phyloP scores from a whole-genome alignment of 2,113 vertebrate genomes.

The Corvus cornix region DNA sequence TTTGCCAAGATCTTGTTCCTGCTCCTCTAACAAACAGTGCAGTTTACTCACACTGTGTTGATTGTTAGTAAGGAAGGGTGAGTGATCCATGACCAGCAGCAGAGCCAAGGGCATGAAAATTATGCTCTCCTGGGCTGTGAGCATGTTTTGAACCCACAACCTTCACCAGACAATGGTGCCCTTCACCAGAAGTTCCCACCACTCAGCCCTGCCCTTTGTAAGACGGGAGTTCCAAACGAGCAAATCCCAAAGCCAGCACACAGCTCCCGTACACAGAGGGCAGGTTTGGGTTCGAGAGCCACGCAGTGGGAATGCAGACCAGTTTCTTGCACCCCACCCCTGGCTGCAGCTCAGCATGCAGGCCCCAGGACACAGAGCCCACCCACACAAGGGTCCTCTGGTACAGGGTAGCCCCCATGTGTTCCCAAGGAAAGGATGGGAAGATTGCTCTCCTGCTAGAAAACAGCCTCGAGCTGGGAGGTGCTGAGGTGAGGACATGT shows the following conservation, averaged over 20 bases:
- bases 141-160: not conserved
- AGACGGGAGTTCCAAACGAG: not conserved
- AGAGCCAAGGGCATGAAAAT: not conserved
- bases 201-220: not conserved
- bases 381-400: not conserved
- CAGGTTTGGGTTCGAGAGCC: not conserved
- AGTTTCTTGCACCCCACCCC: not conserved
- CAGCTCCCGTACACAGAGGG: not conserved
- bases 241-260: not conserved
- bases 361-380: not conserved
- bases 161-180: not conserved
- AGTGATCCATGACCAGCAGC: not conserved
- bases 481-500: not conserved
- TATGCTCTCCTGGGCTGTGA: not conserved
- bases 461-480: accelerated
- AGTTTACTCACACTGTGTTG: not conserved
- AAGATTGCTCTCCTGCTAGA: not conserved
- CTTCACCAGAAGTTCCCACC: not conserved
- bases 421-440: not conserved
- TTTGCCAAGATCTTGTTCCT: not conserved
- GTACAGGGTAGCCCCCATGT: not conserved
- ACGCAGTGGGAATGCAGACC: accelerated
- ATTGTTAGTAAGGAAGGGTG: not conserved
- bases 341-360: not conserved
- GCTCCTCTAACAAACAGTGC: not conserved